phyloP scores from a whole-genome alignment of 2,113 vertebrate genomes.

The Athene cunicularia region DNA sequence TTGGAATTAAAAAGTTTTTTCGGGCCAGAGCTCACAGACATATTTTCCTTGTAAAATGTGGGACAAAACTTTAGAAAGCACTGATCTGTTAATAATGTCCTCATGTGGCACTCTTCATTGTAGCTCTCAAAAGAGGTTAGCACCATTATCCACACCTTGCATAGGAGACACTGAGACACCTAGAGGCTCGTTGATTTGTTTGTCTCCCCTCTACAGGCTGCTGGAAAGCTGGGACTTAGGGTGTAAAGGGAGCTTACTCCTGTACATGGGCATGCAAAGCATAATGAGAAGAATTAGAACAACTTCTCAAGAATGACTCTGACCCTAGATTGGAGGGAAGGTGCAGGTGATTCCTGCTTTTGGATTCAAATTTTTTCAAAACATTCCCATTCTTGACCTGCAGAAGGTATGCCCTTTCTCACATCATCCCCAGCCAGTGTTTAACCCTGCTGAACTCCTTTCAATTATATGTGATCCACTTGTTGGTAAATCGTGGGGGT shows the following conservation, averaged over 20 bases:
- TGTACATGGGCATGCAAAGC: neutral
- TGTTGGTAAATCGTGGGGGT: neutral
- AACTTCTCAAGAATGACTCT: neutral
- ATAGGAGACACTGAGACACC: neutral
- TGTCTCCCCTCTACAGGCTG: neutral
- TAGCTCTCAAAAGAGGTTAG: neutral
- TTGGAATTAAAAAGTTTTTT: neutral
- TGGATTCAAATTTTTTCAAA: neutral
- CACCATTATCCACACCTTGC: neutral
- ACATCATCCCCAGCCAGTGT: rapidly evolving
- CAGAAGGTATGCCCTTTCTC: rapidly evolving
- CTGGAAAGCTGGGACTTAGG: neutral
- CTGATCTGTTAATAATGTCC: neutral
- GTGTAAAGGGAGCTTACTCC: neutral
- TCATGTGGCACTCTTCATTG: rapidly evolving
- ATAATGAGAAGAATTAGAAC: neutral
- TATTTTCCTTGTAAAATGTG: neutral
- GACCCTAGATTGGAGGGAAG: neutral
- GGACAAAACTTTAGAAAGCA: neutral
- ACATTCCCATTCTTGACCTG: neutral
- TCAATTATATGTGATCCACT: neutral
- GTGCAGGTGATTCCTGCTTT: neutral
- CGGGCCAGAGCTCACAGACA: neutral
- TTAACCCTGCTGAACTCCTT: neutral
- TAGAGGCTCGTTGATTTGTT: neutral